Evolutionary conservation across 2,888 invertebrate species (phyloP), one percentile per base, ranked within the genome.

Genomic region (Myopa testacea): DNA sequence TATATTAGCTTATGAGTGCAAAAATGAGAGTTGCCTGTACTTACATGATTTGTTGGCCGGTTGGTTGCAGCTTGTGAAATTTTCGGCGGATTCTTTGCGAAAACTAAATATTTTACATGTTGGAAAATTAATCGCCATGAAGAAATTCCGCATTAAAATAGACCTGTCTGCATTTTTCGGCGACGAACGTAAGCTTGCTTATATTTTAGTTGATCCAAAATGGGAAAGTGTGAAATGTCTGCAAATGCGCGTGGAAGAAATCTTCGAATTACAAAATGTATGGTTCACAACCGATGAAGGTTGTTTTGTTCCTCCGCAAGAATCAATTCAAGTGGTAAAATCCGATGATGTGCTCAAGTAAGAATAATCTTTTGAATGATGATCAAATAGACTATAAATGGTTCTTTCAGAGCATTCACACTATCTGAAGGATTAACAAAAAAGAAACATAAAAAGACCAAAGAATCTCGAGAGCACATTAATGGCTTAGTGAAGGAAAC

Each of bases 151-250:
- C 1, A 69, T 84, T 7, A 83, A 84, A 80, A 78, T 84, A n/a
- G 84, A 84, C 76, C 78, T 84, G 52, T 84, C 84, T 0, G 68
- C 65, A 19, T 84, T 83, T 67, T 84, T 82, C 58, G 78, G 81
- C 6, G 84, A 84, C 75, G 82, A 83, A 70, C 80, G 83, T 0
- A 82, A 81, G 67, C 80, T 81, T 26, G 81, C 78, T 0, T 81
- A 78, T 37, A 73, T 84, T n/a, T 55, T 83, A n/a, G 79, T 83
- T 7, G 82, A 84, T 76, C 81, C 82, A 8, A 72, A 68, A 4
- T 84, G 84, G 84, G 71, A 80, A 34, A 78, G 62, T 40, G 82
- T 84, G 0, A 65, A 52, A 1, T 76, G 78, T 10, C 68, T 84
- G 3, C 82, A 84, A 63, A 67, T 78, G 4, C 81, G 82, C 58